Conservation (phyloP, 2,888 invertebrate genomes). For the Thelaira solivaga region DNA sequence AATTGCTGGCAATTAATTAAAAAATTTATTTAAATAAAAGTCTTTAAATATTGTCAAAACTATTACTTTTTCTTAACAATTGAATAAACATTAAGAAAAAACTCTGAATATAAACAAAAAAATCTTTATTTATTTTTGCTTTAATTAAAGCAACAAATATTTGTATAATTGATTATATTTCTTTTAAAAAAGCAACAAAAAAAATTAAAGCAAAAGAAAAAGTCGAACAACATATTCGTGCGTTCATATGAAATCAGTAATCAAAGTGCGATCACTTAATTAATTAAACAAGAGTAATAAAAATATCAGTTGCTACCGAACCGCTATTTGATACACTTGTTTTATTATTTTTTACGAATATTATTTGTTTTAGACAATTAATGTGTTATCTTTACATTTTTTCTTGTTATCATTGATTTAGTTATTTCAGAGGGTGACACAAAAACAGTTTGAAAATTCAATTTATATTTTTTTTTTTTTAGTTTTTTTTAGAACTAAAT, state of each 20-base stretch:
- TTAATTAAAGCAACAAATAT: slow-evolving; percentile 40
- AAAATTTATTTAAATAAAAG: too few species aligned
- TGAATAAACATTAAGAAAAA: neutral
- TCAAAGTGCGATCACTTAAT: slow-evolving; percentile 49
- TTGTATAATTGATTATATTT: slow-evolving; percentile 37
- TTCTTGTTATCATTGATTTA: neutral
- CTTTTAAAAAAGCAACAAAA: neutral
- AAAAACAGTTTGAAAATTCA: too few species aligned
- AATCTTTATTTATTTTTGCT: neutral
- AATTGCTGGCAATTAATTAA: too few species aligned
- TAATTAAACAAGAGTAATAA: slow-evolving; percentile 54
- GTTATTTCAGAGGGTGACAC: neutral
- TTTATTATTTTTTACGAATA: slow-evolving; percentile 25
- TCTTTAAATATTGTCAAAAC: too few species aligned
- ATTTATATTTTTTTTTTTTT: too few species aligned
- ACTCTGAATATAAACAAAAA: too few species aligned
- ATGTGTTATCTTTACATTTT: slow-evolving; percentile 31
- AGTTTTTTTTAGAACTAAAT: too few species aligned
- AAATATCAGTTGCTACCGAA: slow-evolving; percentile 26
- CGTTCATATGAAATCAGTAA: slow-evolving; percentile 45
- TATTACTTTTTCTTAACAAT: neutral
- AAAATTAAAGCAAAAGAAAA: slow-evolving; percentile 3
- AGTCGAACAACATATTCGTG: too few species aligned
- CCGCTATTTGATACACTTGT: neutral
- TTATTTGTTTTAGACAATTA: slow-evolving; percentile 45